Base-by-base conservation (phyloP, 2,888 invertebrate species). In the Pyrgus malvae region DNA sequence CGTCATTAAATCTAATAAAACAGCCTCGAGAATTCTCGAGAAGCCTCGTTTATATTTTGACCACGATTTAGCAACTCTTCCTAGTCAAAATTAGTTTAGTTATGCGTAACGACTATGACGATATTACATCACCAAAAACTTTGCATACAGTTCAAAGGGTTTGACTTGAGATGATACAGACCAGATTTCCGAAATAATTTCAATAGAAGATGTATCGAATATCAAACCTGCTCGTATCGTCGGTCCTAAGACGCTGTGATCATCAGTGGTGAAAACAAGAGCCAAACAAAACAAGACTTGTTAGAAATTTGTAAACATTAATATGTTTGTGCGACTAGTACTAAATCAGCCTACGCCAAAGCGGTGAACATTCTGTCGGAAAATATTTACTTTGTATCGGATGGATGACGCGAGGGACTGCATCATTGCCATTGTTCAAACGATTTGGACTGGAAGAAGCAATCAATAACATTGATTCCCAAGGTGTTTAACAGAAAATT, bases 291-390 rank as follows among this genome's bases (percentile, higher is more conserved):
- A 48, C 48, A 48, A 48, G 11, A 3, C 11, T 9, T 23, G 19
- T 27, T 48, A 48, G 48, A 25, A 37, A 40, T 48, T 38, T 29
- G 48, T 48, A 48, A 48, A 48, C 40, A 48, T 17, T 19, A 17
- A 27, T 35, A 33, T 33, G 12, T n/a, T n/a, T n/a, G n/a, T n/a
- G n/a, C n/a, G n/a, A n/a, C n/a, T n/a, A n/a, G 8, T 11, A 38
- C 17, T 38, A 37, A 37, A 38, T 17, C 38, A 5, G 17, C 14
- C 19, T 45, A 5, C 17, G 25, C 16, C 11, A 12, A 5, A 3
- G 3, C 16, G 42, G n/a, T n/a, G 23, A n/a, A 29, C 25, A 37
- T 37, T 21, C 11, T 12, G 17, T 27, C 29, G 27, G 48, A 48
- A 25, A 35, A 48, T 48, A 29, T 48, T 48, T 48, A 38, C 48